Base-by-base conservation (phyloP, 1,140 invertebrate species). In the Drosophila obscura region DNA sequence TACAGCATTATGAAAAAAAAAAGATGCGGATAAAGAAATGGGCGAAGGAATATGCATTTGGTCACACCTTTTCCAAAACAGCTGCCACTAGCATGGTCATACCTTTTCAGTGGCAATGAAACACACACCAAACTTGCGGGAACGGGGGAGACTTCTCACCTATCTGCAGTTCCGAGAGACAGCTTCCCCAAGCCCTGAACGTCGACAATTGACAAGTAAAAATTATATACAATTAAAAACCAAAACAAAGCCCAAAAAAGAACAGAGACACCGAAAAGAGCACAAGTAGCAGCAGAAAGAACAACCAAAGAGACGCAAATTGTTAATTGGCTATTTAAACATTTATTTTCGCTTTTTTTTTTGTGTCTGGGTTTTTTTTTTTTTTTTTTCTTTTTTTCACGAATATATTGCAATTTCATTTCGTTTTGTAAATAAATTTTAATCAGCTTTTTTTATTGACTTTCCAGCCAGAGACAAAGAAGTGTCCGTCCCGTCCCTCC, bases 261-360 rank as follows among this genome's bases (percentile, higher is more conserved):
- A 39, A 2, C 16, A 19, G 24, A 59, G 45, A 50, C 31, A 50
- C 45, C 35, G 46, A 51, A 56, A 44, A 56, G 43, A 56, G 6
- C 22, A 15, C n/a, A 56, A 43, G 19, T 46, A 50, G 53, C 16
- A 59, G 24, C 46, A 31, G 52, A 48, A 49, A 52, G 45, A 64
- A 62, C 11, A 39, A 39, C 35, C 35, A 46, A 74, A 59, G 55
- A 75, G 80, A 76, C 75, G 72, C 66, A 83, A 83, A 83, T 83
- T 83, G 80, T 83, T 83, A 83, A 83, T 83, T 83, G 80, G 80
- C 80, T 79, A 79, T 83, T 83, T 76, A 83, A 83, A 79, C 64
- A 81, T 68, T 77, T 39, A 11, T 39, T 39, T 13, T 39, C 35
- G 35, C 3, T 13, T 11, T 19, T 71, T 51, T 45, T 52, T 63